phyloP scores from a whole-genome alignment of 2,888 invertebrate genomes.

The Scaptomyza cyrtandrae region DNA sequence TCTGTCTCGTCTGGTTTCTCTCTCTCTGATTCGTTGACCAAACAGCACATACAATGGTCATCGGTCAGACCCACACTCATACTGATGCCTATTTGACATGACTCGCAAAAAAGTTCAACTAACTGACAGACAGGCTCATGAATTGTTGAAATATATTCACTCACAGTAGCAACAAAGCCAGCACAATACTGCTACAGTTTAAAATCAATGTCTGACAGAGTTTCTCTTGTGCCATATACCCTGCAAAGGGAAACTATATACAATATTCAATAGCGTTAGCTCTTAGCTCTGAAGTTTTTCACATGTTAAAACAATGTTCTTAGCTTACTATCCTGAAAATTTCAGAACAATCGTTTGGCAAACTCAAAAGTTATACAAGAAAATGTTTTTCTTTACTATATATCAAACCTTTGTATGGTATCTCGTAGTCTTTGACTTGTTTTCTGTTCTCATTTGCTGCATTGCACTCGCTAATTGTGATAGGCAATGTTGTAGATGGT shows the following conservation, averaged over 20 bases:
- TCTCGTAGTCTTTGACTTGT: not conserved
- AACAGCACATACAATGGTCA: constrained; percentile 40
- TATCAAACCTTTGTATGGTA: not conserved
- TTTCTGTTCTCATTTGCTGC: constrained; percentile 26
- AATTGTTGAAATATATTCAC: constrained; percentile 56
- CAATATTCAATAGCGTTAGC: too few relatives aligned
- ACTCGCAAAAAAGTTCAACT: constrained; percentile 30
- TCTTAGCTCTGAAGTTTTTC: too few relatives aligned
- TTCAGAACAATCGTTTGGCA: not conserved
- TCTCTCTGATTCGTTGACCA: constrained; percentile 10
- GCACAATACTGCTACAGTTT: constrained; percentile 5
- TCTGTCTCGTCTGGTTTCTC: too few relatives aligned
- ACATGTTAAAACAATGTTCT: not conserved
- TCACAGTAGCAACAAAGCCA: constrained; percentile 1
- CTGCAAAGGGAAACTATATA: not conserved
- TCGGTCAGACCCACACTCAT: not conserved
- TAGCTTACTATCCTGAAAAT: not conserved
- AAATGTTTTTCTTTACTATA: not conserved
- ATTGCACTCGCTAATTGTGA: constrained; percentile 54
- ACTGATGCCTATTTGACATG: constrained; percentile 25
- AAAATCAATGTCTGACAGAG: constrained; percentile 26
- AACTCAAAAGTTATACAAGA: not conserved
- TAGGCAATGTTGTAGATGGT: constrained; percentile 8
- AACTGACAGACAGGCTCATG: constrained; percentile 56
- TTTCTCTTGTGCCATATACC: constrained; percentile 23